These are phyloP conservation scores for Sturmia bella DNA, from an alignment of 2,888 invertebrate species.

Conservation along the genomic window DNA sequence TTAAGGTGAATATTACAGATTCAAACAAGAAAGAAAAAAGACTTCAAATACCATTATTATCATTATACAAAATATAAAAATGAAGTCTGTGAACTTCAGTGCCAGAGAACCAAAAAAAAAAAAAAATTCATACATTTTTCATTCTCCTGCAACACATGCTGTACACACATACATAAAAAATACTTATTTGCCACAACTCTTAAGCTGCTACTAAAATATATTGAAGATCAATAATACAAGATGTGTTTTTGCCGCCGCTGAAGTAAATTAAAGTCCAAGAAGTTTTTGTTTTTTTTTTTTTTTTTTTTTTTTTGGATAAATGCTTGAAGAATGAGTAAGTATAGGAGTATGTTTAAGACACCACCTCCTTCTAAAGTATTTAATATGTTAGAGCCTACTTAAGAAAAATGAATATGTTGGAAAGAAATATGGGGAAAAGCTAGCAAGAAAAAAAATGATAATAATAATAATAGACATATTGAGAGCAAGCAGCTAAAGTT, in stretches of 20 bases:
- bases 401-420: conserved; percentile 42
- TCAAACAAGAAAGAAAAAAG: background rate
- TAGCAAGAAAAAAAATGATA: conserved; percentile 1
- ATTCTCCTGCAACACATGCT: conserved; percentile 32
- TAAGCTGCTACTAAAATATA: conserved; percentile 62
- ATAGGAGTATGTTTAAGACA: conserved; percentile 17
- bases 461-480: conserved; percentile 65
- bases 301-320: too few species aligned
- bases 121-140: background rate
- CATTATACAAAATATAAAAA: conserved; percentile 29
- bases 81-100: conserved; percentile 9
- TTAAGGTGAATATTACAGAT: conserved; percentile 50
- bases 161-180: background rate
- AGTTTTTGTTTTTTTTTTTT: background rate
- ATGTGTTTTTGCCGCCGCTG: conserved; percentile 61
- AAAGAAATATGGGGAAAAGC: conserved; percentile 3
- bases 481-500: conserved; percentile 26
- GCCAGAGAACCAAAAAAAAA: conserved; percentile 2
- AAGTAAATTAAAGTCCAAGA: conserved; percentile 58
- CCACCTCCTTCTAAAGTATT: conserved; percentile 32
- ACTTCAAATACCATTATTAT: conserved; percentile 52
- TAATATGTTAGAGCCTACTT: conserved; percentile 68
- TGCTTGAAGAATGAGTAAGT: background rate
- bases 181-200: conserved; percentile 57
- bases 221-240: conserved; percentile 58